Conservation (phyloP, 2,888 invertebrate genomes). For the Nephrotoma flavescens region DNA sequence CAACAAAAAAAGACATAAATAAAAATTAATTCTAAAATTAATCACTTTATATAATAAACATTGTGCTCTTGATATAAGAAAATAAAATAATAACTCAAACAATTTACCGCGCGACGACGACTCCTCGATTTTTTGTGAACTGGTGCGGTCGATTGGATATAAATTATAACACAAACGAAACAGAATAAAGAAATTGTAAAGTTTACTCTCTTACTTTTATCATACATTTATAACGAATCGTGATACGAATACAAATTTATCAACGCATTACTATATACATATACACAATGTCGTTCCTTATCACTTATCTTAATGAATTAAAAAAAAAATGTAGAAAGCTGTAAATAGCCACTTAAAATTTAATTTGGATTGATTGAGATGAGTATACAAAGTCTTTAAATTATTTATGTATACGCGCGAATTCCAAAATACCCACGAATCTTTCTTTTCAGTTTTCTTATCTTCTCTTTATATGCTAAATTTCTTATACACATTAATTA, state of each 20-base stretch:
- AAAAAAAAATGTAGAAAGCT: too few relatives aligned
- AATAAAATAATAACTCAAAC: neutral
- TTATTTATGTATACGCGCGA: too few relatives aligned
- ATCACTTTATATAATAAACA: neutral
- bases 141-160: neutral
- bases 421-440: too few relatives aligned
- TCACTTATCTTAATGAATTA: neutral
- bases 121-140: neutral
- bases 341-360: too few relatives aligned
- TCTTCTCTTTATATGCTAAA: too few relatives aligned
- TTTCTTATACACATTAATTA: too few relatives aligned
- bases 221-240: neutral
- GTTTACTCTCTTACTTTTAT: neutral
- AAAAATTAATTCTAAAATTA: neutral
- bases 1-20: neutral
- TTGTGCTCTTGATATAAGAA: too few relatives aligned
- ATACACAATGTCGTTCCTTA: neutral
- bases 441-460: too few relatives aligned
- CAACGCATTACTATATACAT: too few relatives aligned
- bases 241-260: neutral
- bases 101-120: neutral
- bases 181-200: neutral
- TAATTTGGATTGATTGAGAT: too few relatives aligned
- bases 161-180: neutral
- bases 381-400: too few relatives aligned